These are phyloP conservation scores for Pantherophis guttatus DNA, from an alignment of 2,113 vertebrate genomes.

Conservation along the genomic window DNA sequence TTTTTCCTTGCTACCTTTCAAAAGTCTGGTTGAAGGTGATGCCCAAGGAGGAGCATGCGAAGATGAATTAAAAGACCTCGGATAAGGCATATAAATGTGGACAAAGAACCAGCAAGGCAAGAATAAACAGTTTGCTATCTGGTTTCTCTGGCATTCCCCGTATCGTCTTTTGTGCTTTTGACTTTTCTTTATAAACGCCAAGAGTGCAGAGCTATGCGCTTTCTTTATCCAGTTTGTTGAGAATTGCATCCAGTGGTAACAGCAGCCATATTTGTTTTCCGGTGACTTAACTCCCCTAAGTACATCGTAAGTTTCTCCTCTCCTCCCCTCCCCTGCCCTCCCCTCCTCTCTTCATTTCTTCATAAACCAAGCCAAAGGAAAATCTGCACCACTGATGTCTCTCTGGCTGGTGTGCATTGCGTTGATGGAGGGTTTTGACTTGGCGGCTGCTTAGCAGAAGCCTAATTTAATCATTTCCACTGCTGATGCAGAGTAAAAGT, in stretches of 20 bases:
- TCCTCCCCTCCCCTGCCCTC: background rate
- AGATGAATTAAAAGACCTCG: background rate
- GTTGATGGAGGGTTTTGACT: background rate
- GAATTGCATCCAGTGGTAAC: background rate
- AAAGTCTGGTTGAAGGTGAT: background rate
- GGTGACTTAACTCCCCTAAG: background rate
- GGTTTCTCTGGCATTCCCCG: background rate
- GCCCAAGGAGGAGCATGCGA: background rate
- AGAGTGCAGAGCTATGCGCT: background rate
- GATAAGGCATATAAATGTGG: background rate
- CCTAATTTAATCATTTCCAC: background rate
- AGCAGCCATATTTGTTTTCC: background rate
- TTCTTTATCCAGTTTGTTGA: background rate
- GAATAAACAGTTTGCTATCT: background rate
- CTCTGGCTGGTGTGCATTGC: background rate
- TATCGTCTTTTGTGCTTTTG: background rate
- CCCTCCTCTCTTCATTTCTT: background rate
- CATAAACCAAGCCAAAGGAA: background rate
- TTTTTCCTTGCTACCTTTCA: background rate
- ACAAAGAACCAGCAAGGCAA: background rate
- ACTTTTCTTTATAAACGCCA: background rate
- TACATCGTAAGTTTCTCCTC: background rate
- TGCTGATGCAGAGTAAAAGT: background rate
- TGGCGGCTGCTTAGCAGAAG: background rate
- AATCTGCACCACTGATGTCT: background rate